These are phyloP conservation scores for Helicolenus hilgendorfi DNA, from an alignment of 2,797 vertebrate genomes.

Conservation along the genomic window DNA sequence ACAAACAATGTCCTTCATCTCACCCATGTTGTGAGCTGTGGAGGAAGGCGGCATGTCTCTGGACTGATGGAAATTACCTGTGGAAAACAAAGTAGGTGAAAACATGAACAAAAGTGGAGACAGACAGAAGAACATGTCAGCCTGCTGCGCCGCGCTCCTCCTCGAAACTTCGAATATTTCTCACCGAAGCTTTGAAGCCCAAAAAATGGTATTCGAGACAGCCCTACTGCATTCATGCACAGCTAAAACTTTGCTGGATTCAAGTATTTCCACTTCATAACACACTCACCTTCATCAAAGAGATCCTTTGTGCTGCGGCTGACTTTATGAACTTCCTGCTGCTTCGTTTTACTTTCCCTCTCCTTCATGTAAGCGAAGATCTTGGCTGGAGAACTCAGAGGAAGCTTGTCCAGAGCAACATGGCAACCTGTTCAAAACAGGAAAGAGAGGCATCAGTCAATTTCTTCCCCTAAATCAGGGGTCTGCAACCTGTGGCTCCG, in stretches of 20 bases:
- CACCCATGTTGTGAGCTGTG: neutral
- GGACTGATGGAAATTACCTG: constrained; percentile 29
- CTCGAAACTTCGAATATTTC: no score
- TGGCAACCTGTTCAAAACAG: constrained; percentile 58
- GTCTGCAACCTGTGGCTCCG: no score
- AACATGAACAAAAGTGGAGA: neutral
- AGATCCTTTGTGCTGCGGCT: constrained; percentile 30
- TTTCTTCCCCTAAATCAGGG: neutral
- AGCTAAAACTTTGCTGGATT: neutral
- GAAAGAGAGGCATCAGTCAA: neutral
- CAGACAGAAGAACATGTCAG: no score
- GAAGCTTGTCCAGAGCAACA: constrained; percentile 18
- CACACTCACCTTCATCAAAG: constrained; percentile 51
- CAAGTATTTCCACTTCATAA: neutral
- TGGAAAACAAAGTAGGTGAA: neutral
- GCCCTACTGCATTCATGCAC: neutral
- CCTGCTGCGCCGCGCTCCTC: no score
- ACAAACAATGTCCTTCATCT: neutral
- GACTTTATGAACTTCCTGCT: neutral
- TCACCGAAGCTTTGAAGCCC: no score
- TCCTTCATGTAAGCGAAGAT: constrained; percentile 79
- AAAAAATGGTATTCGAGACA: no score
- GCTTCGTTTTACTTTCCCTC: constrained; percentile 49
- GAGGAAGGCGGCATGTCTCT: neutral
- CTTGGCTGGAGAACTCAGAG: constrained; percentile 76